Evolutionary conservation across 2,888 invertebrate species (phyloP), one percentile per base, ranked within the genome.

Genomic region (Dynastes tityus): DNA sequence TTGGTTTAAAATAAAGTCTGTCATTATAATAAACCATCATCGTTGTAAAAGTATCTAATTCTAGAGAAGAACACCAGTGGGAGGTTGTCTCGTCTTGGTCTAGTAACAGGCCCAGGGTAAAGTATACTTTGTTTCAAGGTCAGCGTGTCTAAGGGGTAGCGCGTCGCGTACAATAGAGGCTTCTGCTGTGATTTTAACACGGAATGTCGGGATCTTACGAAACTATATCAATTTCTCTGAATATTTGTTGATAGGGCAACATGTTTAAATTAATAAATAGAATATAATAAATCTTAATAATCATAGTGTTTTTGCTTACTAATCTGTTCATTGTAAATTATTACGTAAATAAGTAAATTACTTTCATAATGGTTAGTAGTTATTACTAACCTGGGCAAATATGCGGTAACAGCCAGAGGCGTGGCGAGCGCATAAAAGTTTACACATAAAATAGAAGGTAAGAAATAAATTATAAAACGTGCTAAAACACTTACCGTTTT

Each of bases 91-190:
- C 80, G 79, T 81, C 65, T 76, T 81, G 80, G 81, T 82, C 81
- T 81, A 81, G 80, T 79, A 53, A 80, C 74, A 80, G 80, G 80
- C 77, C 78, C 81, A 79, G 83, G 83, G 83, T 83, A 83, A 83
- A 81, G 80, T 83, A 83, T 83, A 83, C 82, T 82, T 83, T 82
- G 79, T 58, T 80, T 82, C 83, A 84, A 84, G 84, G 84, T 78
- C 82, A 79, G 81, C 82, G 45, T 81, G 83, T 83, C 82, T 82
- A 83, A 83, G 82, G 83, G 83, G 82, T 82, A 81, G 82, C 81
- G 82, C 80, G 76, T 79, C 81, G 78, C 77, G 76, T 78, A 80
- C 81, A 82, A 61, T 64, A 64, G 76, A 79, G 27, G 40, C 51
- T 55, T 70, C 63, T 71, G 55, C 37, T 37, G 55, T 45, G 61